These are phyloP conservation scores for Galago senegalensis DNA, from an alignment of 2,797 vertebrate species.

Conservation along the genomic window DNA sequence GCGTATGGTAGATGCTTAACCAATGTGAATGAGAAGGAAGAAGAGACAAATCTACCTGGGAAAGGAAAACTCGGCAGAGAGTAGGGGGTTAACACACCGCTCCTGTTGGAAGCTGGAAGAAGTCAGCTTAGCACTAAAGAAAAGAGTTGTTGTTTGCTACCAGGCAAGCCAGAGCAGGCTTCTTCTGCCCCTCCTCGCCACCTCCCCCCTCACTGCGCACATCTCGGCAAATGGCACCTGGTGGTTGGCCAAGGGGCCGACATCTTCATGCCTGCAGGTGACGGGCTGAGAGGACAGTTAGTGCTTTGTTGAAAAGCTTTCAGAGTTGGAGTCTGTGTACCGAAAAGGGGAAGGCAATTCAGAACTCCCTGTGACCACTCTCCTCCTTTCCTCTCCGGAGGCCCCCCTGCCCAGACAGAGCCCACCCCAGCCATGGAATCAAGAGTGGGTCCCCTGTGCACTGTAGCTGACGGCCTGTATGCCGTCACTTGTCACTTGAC, in stretches of 20 bases:
- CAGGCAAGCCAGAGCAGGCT: conserved; percentile 67
- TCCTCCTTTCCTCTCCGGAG: neutral
- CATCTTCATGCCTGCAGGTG: conserved; percentile 69
- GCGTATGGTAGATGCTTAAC: neutral
- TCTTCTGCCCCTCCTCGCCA: neutral
- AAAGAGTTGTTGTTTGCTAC: conserved; percentile 66
- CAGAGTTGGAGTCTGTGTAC: neutral
- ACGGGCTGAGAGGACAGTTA: conserved; percentile 59
- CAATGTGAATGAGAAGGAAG: neutral
- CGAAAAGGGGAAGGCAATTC: conserved; percentile 4
- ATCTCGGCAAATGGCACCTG: conserved; percentile 41
- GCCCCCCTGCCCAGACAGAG: neutral
- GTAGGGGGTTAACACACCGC: neutral
- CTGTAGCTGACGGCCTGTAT: neutral
- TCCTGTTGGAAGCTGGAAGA: conserved; percentile 12
- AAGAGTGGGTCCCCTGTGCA: neutral
- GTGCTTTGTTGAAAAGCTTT: conserved; percentile 70
- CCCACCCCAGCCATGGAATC: neutral
- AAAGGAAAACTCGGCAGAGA: neutral
- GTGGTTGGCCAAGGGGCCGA: conserved; percentile 64
- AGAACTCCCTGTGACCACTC: neutral
- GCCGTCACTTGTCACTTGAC: conserved; percentile 73
- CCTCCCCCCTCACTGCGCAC: neutral
- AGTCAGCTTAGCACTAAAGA: conserved; percentile 43
- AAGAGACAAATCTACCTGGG: neutral